Percentiles rank a stretch among this genome's conserved stretches.
These are phyloP conservation scores for Brachyptera putata DNA, from an alignment of 2,888 invertebrate species.

Conservation along the genomic window DNA sequence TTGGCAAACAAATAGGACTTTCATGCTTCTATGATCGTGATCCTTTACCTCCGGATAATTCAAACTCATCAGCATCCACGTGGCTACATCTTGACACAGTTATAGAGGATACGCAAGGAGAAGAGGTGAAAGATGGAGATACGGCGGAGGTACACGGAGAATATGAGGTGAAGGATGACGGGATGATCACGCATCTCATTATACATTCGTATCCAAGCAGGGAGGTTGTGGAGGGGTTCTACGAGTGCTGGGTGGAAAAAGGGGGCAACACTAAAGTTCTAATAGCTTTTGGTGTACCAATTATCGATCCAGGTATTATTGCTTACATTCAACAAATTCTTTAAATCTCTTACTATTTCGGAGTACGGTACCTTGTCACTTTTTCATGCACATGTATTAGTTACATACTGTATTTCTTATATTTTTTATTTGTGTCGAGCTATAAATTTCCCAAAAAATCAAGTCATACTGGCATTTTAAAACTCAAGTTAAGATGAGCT, in stretches of 20 bases:
- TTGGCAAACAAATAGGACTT: background rate
- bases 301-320: background rate
- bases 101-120: too few relatives aligned
- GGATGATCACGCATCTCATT: background rate
- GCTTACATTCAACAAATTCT: too few relatives aligned
- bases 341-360: too few relatives aligned
- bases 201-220: background rate
- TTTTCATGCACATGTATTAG: too few relatives aligned
- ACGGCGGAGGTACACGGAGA: background rate
- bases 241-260: background rate
- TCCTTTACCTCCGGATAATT: too few relatives aligned
- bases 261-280: background rate
- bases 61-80: background rate
- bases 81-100: background rate
- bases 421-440: too few relatives aligned
- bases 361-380: too few relatives aligned
- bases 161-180: background rate
- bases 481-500: too few relatives aligned
- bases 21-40: background rate
- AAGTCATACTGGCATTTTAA: too few relatives aligned
- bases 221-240: constrained; percentile 3
- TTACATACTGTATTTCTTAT: too few relatives aligned
- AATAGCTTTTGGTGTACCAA: background rate
- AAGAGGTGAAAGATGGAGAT: background rate
- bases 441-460: too few relatives aligned